A percentile compares a stretch with the other conserved stretches of the same genome.
These are phyloP conservation scores for Zosterops hypoxanthus DNA, from an alignment of 2,113 vertebrate genomes.

Conservation along the genomic window DNA sequence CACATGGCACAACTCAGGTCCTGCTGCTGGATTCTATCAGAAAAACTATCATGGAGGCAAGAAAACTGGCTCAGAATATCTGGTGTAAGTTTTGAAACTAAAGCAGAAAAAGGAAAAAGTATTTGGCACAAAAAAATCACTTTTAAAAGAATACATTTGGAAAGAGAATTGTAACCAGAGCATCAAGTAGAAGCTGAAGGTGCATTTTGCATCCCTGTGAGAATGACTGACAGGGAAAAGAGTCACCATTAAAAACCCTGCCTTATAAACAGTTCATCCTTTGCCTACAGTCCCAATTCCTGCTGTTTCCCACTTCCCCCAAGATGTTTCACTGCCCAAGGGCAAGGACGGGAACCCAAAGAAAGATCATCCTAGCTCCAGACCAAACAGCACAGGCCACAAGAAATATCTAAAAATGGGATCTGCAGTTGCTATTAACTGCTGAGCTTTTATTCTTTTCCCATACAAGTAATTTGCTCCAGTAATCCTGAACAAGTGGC, in stretches of 20 bases:
- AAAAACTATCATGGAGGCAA: background rate
- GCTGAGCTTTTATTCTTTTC: constrained; percentile 46
- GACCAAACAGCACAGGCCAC: constrained; percentile 21
- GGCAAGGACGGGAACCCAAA: constrained; percentile 7
- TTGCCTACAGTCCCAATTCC: constrained; percentile 26
- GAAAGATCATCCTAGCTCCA: background rate
- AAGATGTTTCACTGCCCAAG: constrained; percentile 15
- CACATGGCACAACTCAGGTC: background rate
- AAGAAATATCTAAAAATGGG: constrained; percentile 44
- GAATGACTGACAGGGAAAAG: background rate
- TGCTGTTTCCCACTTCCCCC: constrained; percentile 18
- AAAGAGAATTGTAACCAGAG: background rate
- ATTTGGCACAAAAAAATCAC: background rate
- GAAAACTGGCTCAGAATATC: background rate
- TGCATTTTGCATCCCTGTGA: background rate
- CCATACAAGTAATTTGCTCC: constrained; percentile 45
- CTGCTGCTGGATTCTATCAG: background rate
- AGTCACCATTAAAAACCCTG: background rate
- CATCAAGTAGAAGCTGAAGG: background rate
- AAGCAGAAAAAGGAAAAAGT: background rate
- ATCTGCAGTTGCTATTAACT: constrained; percentile 49
- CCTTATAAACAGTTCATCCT: background rate
- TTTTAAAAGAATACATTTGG: background rate
- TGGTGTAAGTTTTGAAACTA: background rate
- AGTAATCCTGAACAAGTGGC: constrained; percentile 18